phyloP scores from a whole-genome alignment of 2,888 invertebrate species.

The Idaea biselata region DNA sequence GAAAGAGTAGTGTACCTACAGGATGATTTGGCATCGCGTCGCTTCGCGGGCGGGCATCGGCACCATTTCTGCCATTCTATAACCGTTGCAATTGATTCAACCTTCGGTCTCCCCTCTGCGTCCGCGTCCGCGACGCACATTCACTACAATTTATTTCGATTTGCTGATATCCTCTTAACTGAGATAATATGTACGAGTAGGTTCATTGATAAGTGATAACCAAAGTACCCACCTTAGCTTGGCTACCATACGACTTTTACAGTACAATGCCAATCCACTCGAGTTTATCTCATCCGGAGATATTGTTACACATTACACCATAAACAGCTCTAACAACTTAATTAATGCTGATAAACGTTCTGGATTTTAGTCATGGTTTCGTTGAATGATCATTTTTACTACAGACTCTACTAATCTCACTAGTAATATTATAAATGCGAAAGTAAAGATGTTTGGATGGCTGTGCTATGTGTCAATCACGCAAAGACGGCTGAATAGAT shows the following conservation, averaged over 20 bases:
- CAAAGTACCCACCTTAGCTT: not conserved
- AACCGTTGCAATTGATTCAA: constrained; percentile 25
- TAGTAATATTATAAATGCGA: not conserved
- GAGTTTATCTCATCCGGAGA: not conserved
- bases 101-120: constrained; percentile 22
- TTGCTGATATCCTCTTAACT: constrained; percentile 7
- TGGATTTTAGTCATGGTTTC: not conserved
- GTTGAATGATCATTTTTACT: not conserved
- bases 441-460: not conserved
- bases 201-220: not conserved
- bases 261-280: not conserved
- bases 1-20: not conserved
- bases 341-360: not conserved
- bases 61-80: constrained; percentile 17
- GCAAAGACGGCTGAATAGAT: too few relatives aligned
- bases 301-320: not conserved
- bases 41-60: constrained; percentile 6
- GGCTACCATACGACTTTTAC: not conserved
- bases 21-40: not conserved
- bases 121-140: not conserved
- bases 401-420: not conserved
- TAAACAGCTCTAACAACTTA: not conserved
- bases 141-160: constrained; percentile 1
- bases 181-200: not conserved
- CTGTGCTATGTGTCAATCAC: too few relatives aligned